Base-by-base conservation (phyloP, 1,140 invertebrate species). In the Geopemphigus sp. region DNA sequence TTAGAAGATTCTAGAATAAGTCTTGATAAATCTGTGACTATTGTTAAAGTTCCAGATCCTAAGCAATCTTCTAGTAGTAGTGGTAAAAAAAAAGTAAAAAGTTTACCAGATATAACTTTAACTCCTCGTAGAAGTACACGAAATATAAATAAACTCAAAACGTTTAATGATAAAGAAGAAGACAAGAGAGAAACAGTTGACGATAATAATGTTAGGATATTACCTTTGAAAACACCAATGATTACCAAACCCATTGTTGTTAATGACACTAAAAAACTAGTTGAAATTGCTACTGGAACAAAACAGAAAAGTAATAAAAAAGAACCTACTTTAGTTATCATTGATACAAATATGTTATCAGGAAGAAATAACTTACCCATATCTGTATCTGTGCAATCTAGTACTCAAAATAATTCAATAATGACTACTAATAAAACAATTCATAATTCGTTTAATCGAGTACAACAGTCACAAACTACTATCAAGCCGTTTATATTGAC, bases 271-370 rank as follows among this genome's bases (percentile, higher is more conserved):
- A 92, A 92, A 85, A 87, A 89, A 57, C 85, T 92, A 70, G 90
- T 91, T 15, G 90, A 92, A 84, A 91, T 93, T 81, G 91, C 90
- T 11, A 85, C 87, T 64, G 87, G 88, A 53, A 88, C 87, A 78
- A 89, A 88, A 82, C 84, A 83, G 3, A 87, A 88, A 74, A 88
- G 88, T 72, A 88, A 89, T 5, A 91, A 92, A 82, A 92, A 92
- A 82, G 91, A 93, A 84, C 90, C 91, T 2, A 92, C 91, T 2
- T 86, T 93, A 82, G 92, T 93, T 39, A 92, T 93, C 70, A 92
- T 93, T 80, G 92, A 93, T 83, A 92, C 91, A 5, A 92, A 93
- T 87, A 91, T 91, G 82, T 84, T 91, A 54, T 89, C 89, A 63
- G 90, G 89, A 8, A 87, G 89, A 81, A 90, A 90, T 64, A 88